These are phyloP conservation scores for Myoxocephalus aenaeus DNA, from an alignment of 2,797 vertebrate genomes.

Conservation along the genomic window DNA sequence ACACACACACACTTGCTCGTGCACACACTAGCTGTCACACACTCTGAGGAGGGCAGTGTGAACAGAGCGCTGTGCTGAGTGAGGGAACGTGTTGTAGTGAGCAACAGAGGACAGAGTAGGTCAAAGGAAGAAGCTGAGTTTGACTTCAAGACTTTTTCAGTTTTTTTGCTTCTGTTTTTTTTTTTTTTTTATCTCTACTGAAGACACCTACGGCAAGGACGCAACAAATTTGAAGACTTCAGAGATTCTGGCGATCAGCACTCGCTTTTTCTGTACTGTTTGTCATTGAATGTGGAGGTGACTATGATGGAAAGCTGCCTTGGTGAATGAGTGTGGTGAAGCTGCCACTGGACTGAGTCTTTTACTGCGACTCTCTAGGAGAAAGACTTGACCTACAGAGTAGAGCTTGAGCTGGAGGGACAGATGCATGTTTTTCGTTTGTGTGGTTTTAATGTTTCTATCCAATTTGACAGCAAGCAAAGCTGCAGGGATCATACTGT, in stretches of 20 bases:
- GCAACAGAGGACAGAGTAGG: slow-evolving; percentile 55
- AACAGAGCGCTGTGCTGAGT: slow-evolving; percentile 62
- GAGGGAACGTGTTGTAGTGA: slow-evolving; percentile 67
- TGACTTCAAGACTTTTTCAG: slow-evolving; percentile 51
- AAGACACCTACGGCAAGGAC: slow-evolving; percentile 41
- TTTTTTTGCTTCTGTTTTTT: background rate
- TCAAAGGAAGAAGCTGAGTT: slow-evolving; percentile 57
- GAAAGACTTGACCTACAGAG: slow-evolving; percentile 10
- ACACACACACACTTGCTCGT: slow-evolving; percentile 24
- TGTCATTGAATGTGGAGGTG: slow-evolving; percentile 65
- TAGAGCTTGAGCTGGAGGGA: slow-evolving; percentile 27
- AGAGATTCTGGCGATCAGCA: slow-evolving; percentile 31
- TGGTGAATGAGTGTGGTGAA: slow-evolving; percentile 37
- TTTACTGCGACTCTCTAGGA: slow-evolving; percentile 30
- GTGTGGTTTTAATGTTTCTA: slow-evolving; percentile 41
- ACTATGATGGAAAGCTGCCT: slow-evolving; percentile 51
- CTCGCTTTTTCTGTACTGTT: slow-evolving; percentile 30
- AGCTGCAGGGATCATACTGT: slow-evolving; percentile 31
- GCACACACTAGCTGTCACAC: slow-evolving; percentile 46
- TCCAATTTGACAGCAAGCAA: slow-evolving; percentile 19
- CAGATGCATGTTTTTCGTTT: slow-evolving; percentile 45
- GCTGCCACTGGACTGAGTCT: slow-evolving; percentile 28
- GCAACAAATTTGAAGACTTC: slow-evolving; percentile 41
- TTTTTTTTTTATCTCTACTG: slow-evolving; percentile 5
- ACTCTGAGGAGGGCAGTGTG: slow-evolving; percentile 66